phyloP scores from a whole-genome alignment of 2,888 invertebrate species.

The Melieria picta region DNA sequence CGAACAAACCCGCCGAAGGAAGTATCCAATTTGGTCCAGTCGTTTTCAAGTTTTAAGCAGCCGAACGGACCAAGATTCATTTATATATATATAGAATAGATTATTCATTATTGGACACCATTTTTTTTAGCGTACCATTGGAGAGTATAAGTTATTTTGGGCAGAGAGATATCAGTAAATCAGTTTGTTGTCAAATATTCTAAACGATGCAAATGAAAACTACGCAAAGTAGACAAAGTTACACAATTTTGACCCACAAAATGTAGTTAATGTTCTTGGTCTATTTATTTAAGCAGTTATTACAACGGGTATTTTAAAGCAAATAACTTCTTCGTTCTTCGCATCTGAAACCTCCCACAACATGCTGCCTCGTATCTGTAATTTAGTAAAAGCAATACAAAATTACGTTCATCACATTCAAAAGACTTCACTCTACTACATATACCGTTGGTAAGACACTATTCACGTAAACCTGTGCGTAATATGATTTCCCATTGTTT shows the following conservation, averaged over 20 bases:
- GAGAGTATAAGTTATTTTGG: too few relatives aligned
- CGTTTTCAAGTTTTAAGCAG: too few relatives aligned
- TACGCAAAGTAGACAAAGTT: neutral
- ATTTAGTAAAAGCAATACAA: neutral
- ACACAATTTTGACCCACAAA: neutral
- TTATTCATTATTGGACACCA: neutral
- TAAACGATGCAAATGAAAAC: neutral
- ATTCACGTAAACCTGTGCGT: conserved; percentile 57
- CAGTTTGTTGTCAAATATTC: neutral
- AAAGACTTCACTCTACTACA: conserved; percentile 14
- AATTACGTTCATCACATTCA: neutral
- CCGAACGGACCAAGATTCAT: too few relatives aligned
- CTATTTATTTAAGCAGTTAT: conserved; percentile 34
- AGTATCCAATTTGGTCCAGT: too few relatives aligned
- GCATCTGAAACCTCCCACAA: conserved; percentile 59
- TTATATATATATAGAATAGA: too few relatives aligned
- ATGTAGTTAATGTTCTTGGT: neutral
- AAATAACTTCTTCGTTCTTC: conserved; percentile 53
- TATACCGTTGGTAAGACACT: conserved; percentile 57
- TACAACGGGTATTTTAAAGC: conserved; percentile 60
- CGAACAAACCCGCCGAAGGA: too few relatives aligned
- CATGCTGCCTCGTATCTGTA: conserved; percentile 64
- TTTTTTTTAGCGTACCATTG: neutral
- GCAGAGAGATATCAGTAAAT: too few relatives aligned
- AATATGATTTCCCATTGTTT: conserved; percentile 55